These are phyloP conservation scores for Neomorphus geoffroyi DNA, from an alignment of 2,797 vertebrate genomes.

Conservation along the genomic window DNA sequence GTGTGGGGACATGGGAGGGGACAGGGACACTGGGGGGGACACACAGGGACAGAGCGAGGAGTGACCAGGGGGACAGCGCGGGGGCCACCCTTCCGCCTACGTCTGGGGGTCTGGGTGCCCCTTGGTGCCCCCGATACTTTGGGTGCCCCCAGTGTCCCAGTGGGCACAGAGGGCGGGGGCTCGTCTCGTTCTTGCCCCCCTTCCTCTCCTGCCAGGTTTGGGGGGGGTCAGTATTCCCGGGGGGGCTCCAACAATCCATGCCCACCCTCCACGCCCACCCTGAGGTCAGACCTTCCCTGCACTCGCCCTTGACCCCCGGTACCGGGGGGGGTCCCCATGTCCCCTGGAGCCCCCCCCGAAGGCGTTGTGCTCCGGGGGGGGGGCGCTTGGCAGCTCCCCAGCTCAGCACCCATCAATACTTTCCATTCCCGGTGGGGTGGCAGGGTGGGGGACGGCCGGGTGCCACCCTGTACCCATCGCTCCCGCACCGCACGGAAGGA, in stretches of 20 bases:
- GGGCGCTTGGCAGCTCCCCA: slow-evolving; percentile 1
- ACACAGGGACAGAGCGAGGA: neutral
- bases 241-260: neutral
- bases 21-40: neutral
- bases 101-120: neutral
- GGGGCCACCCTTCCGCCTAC: accelerated
- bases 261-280: neutral
- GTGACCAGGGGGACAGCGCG: accelerated
- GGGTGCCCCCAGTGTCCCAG: neutral
- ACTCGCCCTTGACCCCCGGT: neutral
- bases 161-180: neutral
- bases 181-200: accelerated
- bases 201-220: neutral
- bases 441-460: neutral
- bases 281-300: neutral
- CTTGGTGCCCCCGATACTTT: neutral
- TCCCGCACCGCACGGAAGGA: neutral
- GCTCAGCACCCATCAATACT: neutral
- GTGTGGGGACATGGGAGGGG: neutral
- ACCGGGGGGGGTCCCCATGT: neutral
- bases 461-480: neutral
- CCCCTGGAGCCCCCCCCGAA: neutral
- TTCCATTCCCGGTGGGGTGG: slow-evolving; percentile 39
- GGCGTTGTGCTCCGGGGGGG: neutral
- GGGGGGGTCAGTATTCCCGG: accelerated